Percentiles rank a stretch among this genome's conserved stretches.
phyloP scores from a whole-genome alignment of 2,113 vertebrate genomes.

The Xenopus borealis region DNA sequence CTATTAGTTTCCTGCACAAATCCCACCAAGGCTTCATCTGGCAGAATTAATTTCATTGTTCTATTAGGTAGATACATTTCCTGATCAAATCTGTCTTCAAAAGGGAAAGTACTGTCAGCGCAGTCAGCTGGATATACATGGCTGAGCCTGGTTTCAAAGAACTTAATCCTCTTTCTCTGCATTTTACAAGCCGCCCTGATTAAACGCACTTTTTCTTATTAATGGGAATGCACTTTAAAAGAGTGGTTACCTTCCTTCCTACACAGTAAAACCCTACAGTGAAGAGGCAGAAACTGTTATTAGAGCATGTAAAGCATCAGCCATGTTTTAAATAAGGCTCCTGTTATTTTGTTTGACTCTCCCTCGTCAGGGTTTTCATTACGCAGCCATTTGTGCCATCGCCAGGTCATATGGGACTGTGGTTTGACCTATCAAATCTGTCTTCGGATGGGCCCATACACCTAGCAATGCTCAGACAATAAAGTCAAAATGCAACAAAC shows the following conservation, averaged over 20 bases:
- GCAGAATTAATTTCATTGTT: conserved; percentile 69
- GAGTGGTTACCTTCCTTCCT: conserved; percentile 8
- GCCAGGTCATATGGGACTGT: too few relatives aligned
- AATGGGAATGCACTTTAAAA: conserved; percentile 17
- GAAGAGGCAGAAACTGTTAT: too few relatives aligned
- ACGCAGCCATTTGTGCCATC: too few relatives aligned
- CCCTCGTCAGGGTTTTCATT: too few relatives aligned
- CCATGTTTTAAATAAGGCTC: too few relatives aligned
- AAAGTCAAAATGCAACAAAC: too few relatives aligned
- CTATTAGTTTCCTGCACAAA: conserved; percentile 60
- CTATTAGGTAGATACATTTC: conserved; percentile 59
- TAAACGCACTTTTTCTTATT: conserved; percentile 14
- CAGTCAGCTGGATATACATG: conserved; percentile 41
- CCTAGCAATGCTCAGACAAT: too few relatives aligned
- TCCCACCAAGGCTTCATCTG: conserved; percentile 57
- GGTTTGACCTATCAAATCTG: too few relatives aligned
- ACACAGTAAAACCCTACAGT: not conserved
- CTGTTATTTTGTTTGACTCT: too few relatives aligned
- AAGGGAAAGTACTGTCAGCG: conserved; percentile 29
- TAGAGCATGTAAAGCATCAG: too few relatives aligned
- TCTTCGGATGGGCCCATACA: too few relatives aligned
- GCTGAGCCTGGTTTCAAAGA: conserved; percentile 32
- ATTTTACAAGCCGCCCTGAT: conserved; percentile 6
- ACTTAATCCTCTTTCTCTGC: conserved; percentile 27
- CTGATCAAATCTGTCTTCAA: conserved; percentile 52